Evolutionary conservation across 2,113 vertebrate species (phyloP).

Genomic region (Cochlearius cochlearius): DNA sequence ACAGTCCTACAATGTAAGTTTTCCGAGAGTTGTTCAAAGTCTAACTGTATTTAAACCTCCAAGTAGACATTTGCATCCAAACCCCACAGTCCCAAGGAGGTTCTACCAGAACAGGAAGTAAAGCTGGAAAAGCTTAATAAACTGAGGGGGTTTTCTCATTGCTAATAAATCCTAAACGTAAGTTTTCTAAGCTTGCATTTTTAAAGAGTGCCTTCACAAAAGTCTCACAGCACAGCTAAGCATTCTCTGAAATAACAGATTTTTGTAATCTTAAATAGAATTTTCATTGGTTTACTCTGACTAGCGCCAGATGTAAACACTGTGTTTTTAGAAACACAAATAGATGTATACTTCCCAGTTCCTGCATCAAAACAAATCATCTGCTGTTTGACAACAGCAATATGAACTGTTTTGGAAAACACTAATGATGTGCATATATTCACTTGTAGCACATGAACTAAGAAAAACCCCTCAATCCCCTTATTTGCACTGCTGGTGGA

Average conservation of each 20-base stretch:
- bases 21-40: not conserved
- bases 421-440: accelerated
- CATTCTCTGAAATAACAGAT: not conserved
- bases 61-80: not conserved
- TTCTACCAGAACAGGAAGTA: not conserved
- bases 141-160: not conserved
- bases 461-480: not conserved
- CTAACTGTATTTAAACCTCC: not conserved
- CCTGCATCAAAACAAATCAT: not conserved
- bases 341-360: too few species aligned
- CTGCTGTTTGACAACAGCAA: not conserved
- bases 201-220: not conserved
- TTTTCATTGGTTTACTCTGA: too few species aligned
- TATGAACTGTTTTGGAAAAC: not conserved
- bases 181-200: not conserved
- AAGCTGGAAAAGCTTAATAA: not conserved
- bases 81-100: not conserved
- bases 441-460: not conserved
- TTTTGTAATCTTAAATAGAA: not conserved
- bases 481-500: accelerated
- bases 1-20: not conserved
- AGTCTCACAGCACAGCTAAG: not conserved
- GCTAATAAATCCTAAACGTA: not conserved
- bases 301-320: not conserved
- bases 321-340: not conserved